Evolutionary conservation across 2,797 vertebrate genomes (phyloP).

Genomic region (Caiman crocodilus): DNA sequence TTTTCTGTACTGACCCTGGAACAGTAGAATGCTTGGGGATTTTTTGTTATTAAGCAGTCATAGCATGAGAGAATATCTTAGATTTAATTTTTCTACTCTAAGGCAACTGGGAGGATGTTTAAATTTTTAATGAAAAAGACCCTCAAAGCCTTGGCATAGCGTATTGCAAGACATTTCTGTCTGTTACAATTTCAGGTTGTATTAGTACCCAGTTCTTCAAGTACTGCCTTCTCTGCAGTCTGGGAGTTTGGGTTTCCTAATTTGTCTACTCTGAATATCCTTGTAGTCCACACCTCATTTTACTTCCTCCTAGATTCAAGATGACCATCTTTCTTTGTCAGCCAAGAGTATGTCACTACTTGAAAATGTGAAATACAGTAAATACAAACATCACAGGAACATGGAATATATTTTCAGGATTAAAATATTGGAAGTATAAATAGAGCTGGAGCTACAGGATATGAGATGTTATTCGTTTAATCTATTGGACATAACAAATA

Average conservation of each 20-base stretch:
- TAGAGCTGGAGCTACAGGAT: not conserved
- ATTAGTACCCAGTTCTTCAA: slow-evolving; percentile 14
- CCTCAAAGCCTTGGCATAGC: not conserved
- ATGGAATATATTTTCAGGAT: not conserved
- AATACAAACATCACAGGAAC: not conserved
- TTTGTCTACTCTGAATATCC: not conserved
- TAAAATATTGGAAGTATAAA: not conserved
- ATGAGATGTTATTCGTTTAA: too few relatives aligned
- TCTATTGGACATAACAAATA: too few relatives aligned
- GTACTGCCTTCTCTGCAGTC: not conserved
- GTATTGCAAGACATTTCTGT: not conserved
- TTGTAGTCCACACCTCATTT: not conserved
- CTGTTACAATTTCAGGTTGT: slow-evolving; percentile 1
- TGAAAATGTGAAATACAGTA: not conserved
- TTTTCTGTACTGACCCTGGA: not conserved
- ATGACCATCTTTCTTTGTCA: not conserved
- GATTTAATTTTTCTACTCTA: not conserved
- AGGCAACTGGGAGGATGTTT: not conserved
- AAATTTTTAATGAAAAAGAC: not conserved
- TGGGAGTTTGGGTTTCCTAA: not conserved
- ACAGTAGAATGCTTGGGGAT: accelerated
- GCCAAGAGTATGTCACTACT: not conserved
- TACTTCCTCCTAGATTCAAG: not conserved
- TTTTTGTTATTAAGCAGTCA: not conserved
- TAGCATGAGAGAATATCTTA: not conserved